A percentile compares a stretch with the other conserved stretches of the same genome.
phyloP scores from a whole-genome alignment of 2,888 invertebrate genomes.

The Atrina japonica region DNA sequence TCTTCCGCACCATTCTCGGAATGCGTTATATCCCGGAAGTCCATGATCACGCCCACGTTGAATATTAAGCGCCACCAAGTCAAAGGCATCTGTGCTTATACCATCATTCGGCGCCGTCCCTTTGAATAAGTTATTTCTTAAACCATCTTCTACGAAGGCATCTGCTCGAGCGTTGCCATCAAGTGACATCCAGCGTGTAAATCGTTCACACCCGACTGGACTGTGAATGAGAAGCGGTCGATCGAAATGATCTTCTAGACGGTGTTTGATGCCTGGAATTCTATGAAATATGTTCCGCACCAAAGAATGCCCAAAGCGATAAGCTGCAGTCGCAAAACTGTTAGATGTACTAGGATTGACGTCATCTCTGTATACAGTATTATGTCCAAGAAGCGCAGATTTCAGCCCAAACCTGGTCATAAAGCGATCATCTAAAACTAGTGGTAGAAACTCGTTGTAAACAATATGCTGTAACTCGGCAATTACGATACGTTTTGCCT shows the following conservation, averaged over 20 bases:
- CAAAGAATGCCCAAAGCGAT: conserved; percentile 53
- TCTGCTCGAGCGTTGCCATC: conserved; percentile 8
- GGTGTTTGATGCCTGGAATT: background rate
- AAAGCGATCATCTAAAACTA: conserved; percentile 93
- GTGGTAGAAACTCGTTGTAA: conserved; percentile 85
- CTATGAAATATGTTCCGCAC: conserved; percentile 5
- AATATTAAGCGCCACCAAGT: conserved; percentile 30
- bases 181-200: conserved; percentile 13
- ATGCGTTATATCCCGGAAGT: conserved; percentile 29
- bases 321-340: conserved; percentile 74
- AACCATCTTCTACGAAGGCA: conserved; percentile 8
- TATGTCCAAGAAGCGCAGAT: conserved; percentile 85
- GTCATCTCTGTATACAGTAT: conserved; percentile 38
- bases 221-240: background rate
- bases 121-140: conserved; percentile 15
- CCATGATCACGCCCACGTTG: conserved; percentile 37
- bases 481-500: conserved; percentile 85
- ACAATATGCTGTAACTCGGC: conserved; percentile 85
- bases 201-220: background rate
- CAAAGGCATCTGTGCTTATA: conserved; percentile 12
- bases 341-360: conserved; percentile 68
- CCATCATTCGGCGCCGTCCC: background rate
- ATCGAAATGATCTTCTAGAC: conserved; percentile 13
- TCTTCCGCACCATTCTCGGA: conserved; percentile 30
- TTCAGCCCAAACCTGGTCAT: conserved; percentile 93